phyloP scores from a whole-genome alignment of 2,113 vertebrate genomes.

The Ranitomeya variabilis region DNA sequence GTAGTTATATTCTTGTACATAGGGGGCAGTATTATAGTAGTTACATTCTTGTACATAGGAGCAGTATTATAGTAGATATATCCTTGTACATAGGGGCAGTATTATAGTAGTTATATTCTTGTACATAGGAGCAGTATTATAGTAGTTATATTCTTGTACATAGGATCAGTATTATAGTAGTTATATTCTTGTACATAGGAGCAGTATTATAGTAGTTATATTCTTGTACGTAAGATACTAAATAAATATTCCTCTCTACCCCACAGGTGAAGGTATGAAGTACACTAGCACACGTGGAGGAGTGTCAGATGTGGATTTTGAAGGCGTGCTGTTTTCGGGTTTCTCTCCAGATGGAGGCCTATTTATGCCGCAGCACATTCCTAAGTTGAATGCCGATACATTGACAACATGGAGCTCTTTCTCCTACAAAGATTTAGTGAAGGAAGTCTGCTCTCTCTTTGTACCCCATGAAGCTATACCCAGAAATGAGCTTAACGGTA shows the following conservation, averaged over 20 bases:
- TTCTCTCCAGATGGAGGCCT: constrained; percentile 87
- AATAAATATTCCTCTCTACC: neutral
- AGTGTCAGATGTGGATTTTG: constrained; percentile 70
- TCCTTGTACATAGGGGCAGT: too few species aligned
- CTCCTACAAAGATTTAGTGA: constrained; percentile 79
- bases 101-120: neutral
- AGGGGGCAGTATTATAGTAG: too few species aligned
- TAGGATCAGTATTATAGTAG: neutral
- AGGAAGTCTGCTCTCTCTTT: constrained; percentile 83
- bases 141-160: neutral
- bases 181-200: neutral
- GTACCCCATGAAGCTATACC: constrained; percentile 76
- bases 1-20: too few species aligned
- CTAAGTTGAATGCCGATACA: constrained; percentile 70
- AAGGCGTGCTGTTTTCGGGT: constrained; percentile 83
- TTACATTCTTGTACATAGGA: too few species aligned
- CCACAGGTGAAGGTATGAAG: constrained; percentile 70
- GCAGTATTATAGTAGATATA: too few species aligned
- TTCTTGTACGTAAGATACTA: neutral
- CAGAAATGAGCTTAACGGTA: constrained; percentile 73
- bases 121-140: neutral
- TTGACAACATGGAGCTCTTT: constrained; percentile 76
- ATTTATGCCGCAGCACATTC: constrained; percentile 84
- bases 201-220: neutral
- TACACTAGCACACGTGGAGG: constrained; percentile 86